These are phyloP conservation scores for Sapajus apella DNA, from an alignment of 2,113 vertebrate species.

Conservation along the genomic window DNA sequence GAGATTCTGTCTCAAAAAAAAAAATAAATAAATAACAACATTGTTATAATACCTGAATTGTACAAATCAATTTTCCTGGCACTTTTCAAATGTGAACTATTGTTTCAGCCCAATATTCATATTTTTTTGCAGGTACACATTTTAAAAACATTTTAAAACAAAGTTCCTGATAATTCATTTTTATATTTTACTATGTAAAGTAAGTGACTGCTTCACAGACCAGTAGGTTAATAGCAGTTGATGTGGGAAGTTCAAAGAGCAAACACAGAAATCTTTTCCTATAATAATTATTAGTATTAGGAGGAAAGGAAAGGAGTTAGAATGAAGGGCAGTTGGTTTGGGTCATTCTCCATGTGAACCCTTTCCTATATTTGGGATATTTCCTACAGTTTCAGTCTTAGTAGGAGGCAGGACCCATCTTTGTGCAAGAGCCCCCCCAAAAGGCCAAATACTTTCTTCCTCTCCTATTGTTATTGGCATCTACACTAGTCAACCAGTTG, in stretches of 20 bases:
- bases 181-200: background rate
- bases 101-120: background rate
- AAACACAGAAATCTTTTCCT: background rate
- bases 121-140: background rate
- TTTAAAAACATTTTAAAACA: conserved; percentile 20
- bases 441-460: background rate
- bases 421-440: background rate
- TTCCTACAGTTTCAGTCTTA: background rate
- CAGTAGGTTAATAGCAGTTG: background rate
- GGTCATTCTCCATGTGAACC: background rate
- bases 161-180: background rate
- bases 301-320: background rate
- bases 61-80: background rate
- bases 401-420: background rate
- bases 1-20: no score
- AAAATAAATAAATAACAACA: background rate
- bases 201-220: background rate
- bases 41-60: background rate
- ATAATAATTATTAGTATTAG: background rate
- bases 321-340: background rate
- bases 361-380: background rate
- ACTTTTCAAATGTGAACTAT: background rate
- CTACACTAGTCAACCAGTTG: background rate
- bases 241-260: background rate
- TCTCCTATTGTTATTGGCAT: background rate